Percentiles rank a stretch among this genome's conserved stretches.
phyloP scores from a whole-genome alignment of 2,113 vertebrate species.

The Phoxinus phoxinus region DNA sequence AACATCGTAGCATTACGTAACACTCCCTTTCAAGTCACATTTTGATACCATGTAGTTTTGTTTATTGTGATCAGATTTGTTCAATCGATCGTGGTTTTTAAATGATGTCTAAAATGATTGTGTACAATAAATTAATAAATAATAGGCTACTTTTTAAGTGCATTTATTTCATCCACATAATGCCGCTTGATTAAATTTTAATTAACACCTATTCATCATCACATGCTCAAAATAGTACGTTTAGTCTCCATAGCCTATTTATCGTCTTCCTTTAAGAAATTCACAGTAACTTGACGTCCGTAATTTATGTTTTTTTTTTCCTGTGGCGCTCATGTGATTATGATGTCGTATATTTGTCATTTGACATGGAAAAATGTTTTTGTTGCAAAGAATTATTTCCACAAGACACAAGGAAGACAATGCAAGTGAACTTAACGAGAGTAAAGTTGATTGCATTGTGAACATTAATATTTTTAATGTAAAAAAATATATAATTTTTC shows the following conservation, averaged over 20 bases:
- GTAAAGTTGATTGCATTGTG: not conserved
- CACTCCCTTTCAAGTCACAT: not conserved
- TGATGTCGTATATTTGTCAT: not conserved
- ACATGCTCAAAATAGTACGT: not conserved
- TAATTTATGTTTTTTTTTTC: not conserved
- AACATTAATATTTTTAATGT: not conserved
- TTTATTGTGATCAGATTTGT: not conserved
- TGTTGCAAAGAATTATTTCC: not conserved
- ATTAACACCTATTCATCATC: not conserved
- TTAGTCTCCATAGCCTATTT: not conserved
- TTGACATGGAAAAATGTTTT: not conserved
- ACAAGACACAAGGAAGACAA: not conserved
- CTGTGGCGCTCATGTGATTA: not conserved
- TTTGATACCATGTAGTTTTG: slow-evolving; percentile 5
- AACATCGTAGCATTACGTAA: not conserved
- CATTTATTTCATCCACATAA: not conserved
- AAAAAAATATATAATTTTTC: not conserved
- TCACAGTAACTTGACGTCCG: not conserved
- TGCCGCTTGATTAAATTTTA: not conserved
- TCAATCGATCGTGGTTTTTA: not conserved
- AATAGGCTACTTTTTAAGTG: not conserved
- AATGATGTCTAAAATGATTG: not conserved
- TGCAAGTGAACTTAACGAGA: not conserved
- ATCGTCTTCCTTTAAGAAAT: not conserved
- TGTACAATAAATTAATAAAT: not conserved